Base-by-base conservation (phyloP, 2,888 invertebrate species). In the Metacarcinus magister region DNA sequence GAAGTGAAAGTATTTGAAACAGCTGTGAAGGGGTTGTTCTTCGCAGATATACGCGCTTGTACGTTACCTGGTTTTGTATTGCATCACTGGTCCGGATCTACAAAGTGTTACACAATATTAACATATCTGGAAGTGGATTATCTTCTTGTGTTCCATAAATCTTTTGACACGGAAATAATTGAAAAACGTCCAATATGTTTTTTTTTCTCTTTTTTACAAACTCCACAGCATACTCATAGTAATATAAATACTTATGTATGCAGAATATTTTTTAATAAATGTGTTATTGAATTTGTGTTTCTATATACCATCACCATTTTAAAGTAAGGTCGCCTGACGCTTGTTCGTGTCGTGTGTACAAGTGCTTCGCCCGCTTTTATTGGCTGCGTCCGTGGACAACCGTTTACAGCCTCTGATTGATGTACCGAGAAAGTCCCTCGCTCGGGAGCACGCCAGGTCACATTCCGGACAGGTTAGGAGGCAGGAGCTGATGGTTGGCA, bases 391-490 rank as follows among this genome's bases (percentile, higher is more conserved):
- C 7, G 82, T 16, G 28, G 32, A 82, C 82, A 82, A 32, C 10
- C 82, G 82, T 13, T 82, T 32, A 32, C 32, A 32, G 82, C 8
- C 13, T 10, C 8, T 82, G 82, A 28, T 32, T 82, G 82, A 82
- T 23, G 82, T 23, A 82, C 82, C 82, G 28, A 82, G 82, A 82
- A 82, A 82, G 82, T 82, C 82, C 82, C 82, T 82, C 82, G 32
- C 82, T 32, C 32, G 32, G 32, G 10, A 28, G 10, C 82, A 32
- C 32, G 82, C 82, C 82, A 82, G 82, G 82, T 82, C 82, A 82
- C 82, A 82, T 82, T 82, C 82, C 82, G 82, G 82, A 32, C 82
- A 82, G 82, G 82, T 82, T 13, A 82, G 32, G 32, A 82, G 82
- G 82, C 82, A 82, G 32, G 82, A 82, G 82, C 7, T 7, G 32